Percentiles rank a stretch among this genome's conserved stretches.
phyloP scores from a whole-genome alignment of 2,888 invertebrate species.

The Boloria selene region DNA sequence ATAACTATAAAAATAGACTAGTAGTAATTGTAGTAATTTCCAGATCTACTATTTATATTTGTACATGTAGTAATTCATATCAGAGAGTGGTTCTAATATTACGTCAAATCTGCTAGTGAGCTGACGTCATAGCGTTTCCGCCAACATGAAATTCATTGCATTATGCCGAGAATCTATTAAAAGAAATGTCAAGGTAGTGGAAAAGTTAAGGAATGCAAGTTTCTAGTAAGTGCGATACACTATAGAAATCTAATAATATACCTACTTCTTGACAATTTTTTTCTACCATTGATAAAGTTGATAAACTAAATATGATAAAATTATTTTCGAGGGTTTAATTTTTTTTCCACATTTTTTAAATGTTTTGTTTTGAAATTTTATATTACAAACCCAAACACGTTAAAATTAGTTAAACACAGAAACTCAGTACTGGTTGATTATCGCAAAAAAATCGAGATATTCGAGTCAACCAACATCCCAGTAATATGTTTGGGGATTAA shows the following conservation, averaged over 20 bases:
- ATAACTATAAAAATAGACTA: too few species aligned
- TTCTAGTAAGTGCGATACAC: constrained; percentile 31
- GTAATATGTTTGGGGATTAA: constrained; percentile 75
- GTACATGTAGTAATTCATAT: neutral
- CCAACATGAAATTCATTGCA: constrained; percentile 12
- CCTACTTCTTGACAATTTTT: too few species aligned
- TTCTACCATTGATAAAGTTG: too few species aligned
- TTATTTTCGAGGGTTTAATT: too few species aligned
- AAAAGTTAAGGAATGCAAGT: constrained; percentile 15
- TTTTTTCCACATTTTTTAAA: too few species aligned
- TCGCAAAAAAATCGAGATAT: constrained; percentile 64
- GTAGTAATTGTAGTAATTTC: too few species aligned
- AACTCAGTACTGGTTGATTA: constrained; percentile 52
- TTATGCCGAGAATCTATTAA: constrained; percentile 18
- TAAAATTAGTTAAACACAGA: too few species aligned
- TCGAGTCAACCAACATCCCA: constrained; percentile 65
- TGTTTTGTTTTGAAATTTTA: too few species aligned
- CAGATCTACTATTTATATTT: neutral
- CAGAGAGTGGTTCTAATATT: too few species aligned
- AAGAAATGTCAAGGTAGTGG: constrained; percentile 21
- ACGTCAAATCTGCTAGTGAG: neutral
- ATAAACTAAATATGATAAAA: too few species aligned
- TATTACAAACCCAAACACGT: constrained; percentile 15
- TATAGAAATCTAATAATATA: too few species aligned
- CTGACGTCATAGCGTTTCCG: constrained; percentile 4